phyloP scores from a whole-genome alignment of 2,797 vertebrate genomes.

The Malacoctenus gilli region DNA sequence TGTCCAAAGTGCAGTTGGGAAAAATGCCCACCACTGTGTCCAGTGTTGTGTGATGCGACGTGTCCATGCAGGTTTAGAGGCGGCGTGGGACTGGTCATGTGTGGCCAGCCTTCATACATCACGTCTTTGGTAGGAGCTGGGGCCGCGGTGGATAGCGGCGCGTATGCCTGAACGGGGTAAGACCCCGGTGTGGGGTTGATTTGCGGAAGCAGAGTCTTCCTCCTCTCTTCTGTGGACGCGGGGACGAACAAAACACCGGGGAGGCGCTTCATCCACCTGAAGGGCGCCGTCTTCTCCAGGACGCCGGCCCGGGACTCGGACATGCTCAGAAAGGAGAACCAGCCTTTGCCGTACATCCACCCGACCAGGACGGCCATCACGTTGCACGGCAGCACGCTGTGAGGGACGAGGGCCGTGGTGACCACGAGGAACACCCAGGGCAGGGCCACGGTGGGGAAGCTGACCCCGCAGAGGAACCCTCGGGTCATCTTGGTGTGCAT shows the following conservation, averaged over 20 bases:
- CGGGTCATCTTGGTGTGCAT: conserved; percentile 68
- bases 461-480: conserved; percentile 72
- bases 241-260: conserved; percentile 54
- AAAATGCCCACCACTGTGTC: conserved; percentile 28
- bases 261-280: conserved; percentile 60
- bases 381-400: conserved; percentile 68
- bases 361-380: conserved; percentile 64
- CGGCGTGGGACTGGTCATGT: conserved; percentile 7
- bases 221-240: conserved; percentile 65
- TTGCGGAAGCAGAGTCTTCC: conserved; percentile 69
- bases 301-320: conserved; percentile 63
- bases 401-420: conserved; percentile 56
- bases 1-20: conserved; percentile 31
- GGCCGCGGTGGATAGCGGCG: conserved; percentile 43
- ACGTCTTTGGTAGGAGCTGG: not conserved
- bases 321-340: conserved; percentile 62
- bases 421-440: conserved; percentile 74
- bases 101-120: conserved; percentile 67
- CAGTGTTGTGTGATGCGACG: conserved; percentile 11
- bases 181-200: conserved; percentile 71
- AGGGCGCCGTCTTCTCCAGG: conserved; percentile 69
- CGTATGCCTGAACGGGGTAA: conserved; percentile 76
- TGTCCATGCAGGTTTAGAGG: conserved; percentile 28
- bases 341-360: conserved; percentile 66
- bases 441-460: conserved; percentile 67